phyloP scores from a whole-genome alignment of 1,140 invertebrate genomes.

The Cecropterus lyciades region DNA sequence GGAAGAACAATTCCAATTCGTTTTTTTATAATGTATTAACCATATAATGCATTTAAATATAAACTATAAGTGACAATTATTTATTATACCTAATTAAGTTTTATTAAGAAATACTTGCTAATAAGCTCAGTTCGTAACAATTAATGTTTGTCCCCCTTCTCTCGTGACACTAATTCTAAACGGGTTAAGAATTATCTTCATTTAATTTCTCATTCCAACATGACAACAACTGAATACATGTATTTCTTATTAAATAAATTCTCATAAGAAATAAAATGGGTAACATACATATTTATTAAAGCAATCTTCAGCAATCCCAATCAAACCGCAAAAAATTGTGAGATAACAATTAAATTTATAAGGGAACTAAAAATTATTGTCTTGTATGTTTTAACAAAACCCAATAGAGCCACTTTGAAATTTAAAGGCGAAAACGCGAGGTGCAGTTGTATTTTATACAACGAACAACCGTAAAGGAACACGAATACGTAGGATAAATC shows the following conservation, averaged over 20 bases:
- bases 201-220: background rate
- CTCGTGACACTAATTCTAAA: background rate
- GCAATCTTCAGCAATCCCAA: background rate
- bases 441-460: background rate
- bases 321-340: background rate
- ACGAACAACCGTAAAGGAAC: constrained; percentile 9
- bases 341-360: background rate
- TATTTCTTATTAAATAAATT: background rate
- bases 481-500: constrained; percentile 36
- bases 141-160: too few species aligned
- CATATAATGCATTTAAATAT: too few species aligned
- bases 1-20: background rate
- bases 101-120: too few species aligned
- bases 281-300: background rate
- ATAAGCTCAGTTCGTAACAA: too few species aligned
- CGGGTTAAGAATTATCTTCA: background rate
- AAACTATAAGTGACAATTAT: too few species aligned
- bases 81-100: too few species aligned
- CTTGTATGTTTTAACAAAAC: too few species aligned
- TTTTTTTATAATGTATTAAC: too few species aligned
- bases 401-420: too few species aligned
- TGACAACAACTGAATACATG: background rate
- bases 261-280: background rate
- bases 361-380: background rate
- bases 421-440: background rate